Evolutionary conservation across 2,113 vertebrate genomes (phyloP).

Genomic region (Epinephelus moara): DNA sequence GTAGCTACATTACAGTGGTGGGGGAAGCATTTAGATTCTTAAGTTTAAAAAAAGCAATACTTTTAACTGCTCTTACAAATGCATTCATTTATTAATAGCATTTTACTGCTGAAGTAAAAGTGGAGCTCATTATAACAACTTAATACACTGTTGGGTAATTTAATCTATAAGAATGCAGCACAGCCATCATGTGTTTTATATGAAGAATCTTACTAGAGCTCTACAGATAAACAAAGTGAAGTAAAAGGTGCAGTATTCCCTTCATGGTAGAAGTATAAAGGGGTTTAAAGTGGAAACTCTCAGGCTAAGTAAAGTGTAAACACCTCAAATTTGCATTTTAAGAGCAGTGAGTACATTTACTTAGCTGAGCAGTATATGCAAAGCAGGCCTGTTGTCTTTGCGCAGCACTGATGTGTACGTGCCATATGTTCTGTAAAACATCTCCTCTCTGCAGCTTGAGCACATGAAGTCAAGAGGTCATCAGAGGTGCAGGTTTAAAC

Average conservation of each 20-base stretch:
- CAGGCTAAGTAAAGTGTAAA: neutral
- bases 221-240: neutral
- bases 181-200: neutral
- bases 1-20: neutral
- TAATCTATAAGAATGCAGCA: neutral
- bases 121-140: no score
- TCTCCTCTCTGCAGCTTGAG: neutral
- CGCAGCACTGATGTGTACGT: neutral
- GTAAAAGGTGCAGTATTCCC: neutral
- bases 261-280: neutral
- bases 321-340: neutral
- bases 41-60: no score
- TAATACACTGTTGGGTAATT: no score
- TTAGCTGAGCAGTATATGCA: neutral
- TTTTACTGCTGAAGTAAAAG: no score
- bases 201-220: neutral
- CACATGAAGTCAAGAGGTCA: neutral
- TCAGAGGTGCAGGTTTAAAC: neutral
- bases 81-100: no score
- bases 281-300: no score
- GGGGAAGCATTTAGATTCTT: neutral
- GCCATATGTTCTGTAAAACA: neutral
- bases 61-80: no score
- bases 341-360: neutral
- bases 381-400: neutral